Conservation (phyloP, 2,888 invertebrate genomes). For the Eucera pruinosa region DNA sequence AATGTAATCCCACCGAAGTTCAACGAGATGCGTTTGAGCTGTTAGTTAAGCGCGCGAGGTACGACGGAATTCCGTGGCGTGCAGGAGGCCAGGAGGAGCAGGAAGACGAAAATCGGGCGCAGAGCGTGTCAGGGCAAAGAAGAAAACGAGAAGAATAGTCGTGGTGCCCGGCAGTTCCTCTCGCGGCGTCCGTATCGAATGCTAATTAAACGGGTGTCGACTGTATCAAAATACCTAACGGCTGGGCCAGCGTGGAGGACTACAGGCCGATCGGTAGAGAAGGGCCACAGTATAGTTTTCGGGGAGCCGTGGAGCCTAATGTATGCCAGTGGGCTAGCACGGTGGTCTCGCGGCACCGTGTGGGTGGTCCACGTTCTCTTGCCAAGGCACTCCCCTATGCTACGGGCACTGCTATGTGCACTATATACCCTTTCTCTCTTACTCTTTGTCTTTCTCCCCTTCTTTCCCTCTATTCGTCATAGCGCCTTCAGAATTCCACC, state of each 20-base stretch:
- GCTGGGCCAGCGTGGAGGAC: constrained; percentile 73
- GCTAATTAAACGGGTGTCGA: constrained; percentile 84
- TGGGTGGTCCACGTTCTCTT: constrained; percentile 84
- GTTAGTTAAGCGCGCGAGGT: neutral
- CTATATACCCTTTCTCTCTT: constrained; percentile 74
- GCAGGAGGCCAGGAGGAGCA: constrained; percentile 6
- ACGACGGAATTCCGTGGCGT: constrained; percentile 21
- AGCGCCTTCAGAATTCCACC: constrained; percentile 20
- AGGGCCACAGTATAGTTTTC: constrained; percentile 78
- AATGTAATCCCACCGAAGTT: constrained; percentile 3
- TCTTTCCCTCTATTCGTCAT: constrained; percentile 7
- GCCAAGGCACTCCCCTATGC: constrained; percentile 81
- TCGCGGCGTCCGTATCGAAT: constrained; percentile 81
- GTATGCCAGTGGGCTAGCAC: constrained; percentile 84
- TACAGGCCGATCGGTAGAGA: constrained; percentile 69
- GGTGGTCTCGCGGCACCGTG: constrained; percentile 84
- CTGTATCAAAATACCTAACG: constrained; percentile 82
- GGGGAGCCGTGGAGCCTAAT: constrained; percentile 82
- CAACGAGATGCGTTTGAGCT: constrained; percentile 17
- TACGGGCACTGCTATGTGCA: constrained; percentile 77
- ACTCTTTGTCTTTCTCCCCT: constrained; percentile 37
- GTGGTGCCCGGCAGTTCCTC: constrained; percentile 68
- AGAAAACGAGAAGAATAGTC: constrained; percentile 48
- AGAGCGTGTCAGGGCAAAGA: constrained; percentile 54
- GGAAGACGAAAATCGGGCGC: constrained; percentile 54